Conservation (phyloP, 2,797 vertebrate species). For the Anabas testudineus region DNA sequence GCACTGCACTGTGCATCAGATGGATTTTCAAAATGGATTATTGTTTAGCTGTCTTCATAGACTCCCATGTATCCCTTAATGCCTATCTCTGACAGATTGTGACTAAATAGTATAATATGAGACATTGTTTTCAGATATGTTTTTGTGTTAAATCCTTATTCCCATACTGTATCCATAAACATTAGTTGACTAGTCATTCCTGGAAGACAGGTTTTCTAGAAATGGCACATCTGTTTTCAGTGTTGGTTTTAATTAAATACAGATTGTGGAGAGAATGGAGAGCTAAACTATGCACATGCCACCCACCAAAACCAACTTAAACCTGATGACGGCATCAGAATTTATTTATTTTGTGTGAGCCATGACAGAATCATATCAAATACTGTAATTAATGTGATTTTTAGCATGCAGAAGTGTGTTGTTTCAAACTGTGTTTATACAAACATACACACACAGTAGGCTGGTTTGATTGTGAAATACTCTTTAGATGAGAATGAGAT, state of each 20-base stretch:
- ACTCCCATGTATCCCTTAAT: background rate
- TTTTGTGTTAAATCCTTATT: background rate
- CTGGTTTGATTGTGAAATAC: background rate
- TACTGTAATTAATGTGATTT: background rate
- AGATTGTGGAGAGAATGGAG: constrained; percentile 5
- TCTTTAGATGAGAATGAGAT: constrained; percentile 4
- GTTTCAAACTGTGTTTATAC: background rate
- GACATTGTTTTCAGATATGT: constrained; percentile 12
- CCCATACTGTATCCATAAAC: constrained; percentile 1
- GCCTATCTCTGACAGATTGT: background rate
- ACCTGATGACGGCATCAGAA: constrained; percentile 10
- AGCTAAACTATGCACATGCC: background rate
- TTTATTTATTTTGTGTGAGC: constrained; percentile 11
- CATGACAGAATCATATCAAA: background rate
- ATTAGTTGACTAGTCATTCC: constrained; percentile 21
- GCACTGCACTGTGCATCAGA: background rate
- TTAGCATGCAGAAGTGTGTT: background rate
- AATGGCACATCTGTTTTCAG: constrained; percentile 48
- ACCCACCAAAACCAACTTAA: background rate
- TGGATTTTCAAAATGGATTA: background rate
- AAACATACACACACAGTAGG: background rate
- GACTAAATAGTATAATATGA: background rate
- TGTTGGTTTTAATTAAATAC: constrained; percentile 36
- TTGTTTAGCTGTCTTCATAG: background rate
- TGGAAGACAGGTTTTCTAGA: constrained; percentile 52